phyloP scores from a whole-genome alignment of 1,140 invertebrate genomes.

The Conopomorpha cramerella region DNA sequence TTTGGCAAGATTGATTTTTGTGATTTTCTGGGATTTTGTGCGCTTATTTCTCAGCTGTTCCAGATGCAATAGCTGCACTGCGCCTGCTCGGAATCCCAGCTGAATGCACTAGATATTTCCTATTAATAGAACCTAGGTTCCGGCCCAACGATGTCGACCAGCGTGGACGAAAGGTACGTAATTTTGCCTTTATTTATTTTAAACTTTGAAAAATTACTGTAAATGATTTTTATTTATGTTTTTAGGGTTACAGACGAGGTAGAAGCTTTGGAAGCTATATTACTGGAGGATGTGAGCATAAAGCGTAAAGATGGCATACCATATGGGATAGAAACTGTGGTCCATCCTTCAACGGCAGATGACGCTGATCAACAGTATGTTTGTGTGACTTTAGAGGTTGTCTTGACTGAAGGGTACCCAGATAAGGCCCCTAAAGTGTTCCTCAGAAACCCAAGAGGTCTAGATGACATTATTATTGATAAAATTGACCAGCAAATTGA shows the following conservation, averaged over 20 bases:
- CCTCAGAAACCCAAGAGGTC: conserved; percentile 78
- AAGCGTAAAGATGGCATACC: conserved; percentile 66
- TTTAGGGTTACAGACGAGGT: conserved; percentile 79
- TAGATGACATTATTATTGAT: conserved; percentile 75
- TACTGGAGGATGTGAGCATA: conserved; percentile 72
- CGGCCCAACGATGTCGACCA: conserved; percentile 29
- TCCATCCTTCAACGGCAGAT: conserved; percentile 83
- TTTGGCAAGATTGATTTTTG: conserved; percentile 48
- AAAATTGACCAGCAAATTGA: conserved; percentile 70
- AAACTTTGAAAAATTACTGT: neutral
- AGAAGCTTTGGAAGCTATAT: conserved; percentile 78
- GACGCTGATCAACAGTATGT: conserved; percentile 83
- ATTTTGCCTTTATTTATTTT: conserved; percentile 10
- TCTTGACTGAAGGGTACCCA: conserved; percentile 71
- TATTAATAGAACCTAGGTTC: conserved; percentile 18
- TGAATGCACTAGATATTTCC: conserved; percentile 9
- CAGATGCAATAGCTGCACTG: conserved; percentile 49
- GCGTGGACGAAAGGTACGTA: conserved; percentile 45
- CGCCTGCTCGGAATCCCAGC: conserved; percentile 45
- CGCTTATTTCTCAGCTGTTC: conserved; percentile 39
- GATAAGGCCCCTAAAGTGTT: conserved; percentile 70
- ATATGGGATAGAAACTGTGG: conserved; percentile 71
- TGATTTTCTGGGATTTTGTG: conserved; percentile 27
- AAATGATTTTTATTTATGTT: conserved; percentile 8
- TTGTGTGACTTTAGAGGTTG: conserved; percentile 77